Evolutionary conservation across 2,797 vertebrate genomes (phyloP).

Genomic region (Pampus argenteus): DNA sequence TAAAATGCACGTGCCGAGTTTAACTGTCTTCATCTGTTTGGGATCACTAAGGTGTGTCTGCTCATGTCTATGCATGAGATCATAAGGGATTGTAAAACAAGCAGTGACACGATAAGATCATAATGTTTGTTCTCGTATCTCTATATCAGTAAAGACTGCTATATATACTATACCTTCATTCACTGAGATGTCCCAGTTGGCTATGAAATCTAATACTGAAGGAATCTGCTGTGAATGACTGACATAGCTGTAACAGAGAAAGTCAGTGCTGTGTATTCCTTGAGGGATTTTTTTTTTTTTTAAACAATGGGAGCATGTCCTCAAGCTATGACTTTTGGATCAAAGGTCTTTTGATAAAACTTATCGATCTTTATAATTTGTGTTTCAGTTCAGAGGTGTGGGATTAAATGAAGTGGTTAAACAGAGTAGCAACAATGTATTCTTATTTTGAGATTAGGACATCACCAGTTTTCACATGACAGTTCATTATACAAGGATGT

Average conservation of each 20-base stretch:
- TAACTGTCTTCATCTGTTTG: constrained; percentile 38
- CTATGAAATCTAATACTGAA: constrained; percentile 41
- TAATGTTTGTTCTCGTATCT: constrained; percentile 57
- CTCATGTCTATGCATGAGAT: constrained; percentile 76
- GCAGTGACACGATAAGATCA: constrained; percentile 65
- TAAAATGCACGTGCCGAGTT: constrained; percentile 18
- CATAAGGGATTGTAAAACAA: constrained; percentile 70
- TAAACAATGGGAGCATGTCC: constrained; percentile 21
- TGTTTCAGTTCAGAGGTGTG: constrained; percentile 1
- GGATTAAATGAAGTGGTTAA: constrained; percentile 14
- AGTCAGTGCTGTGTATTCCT: constrained; percentile 23
- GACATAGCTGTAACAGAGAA: constrained; percentile 15
- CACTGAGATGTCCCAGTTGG: constrained; percentile 21
- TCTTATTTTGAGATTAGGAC: constrained; percentile 10
- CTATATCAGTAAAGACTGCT: constrained; percentile 73
- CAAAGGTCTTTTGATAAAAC: constrained; percentile 13
- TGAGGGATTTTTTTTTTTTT: constrained; percentile 3
- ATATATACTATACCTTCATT: constrained; percentile 16
- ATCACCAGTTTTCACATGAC: not conserved
- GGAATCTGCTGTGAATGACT: constrained; percentile 22
- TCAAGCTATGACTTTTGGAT: constrained; percentile 2
- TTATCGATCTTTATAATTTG: constrained; percentile 9
- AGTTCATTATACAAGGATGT: not conserved
- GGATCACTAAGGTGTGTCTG: constrained; percentile 73
- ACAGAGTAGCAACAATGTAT: constrained; percentile 16